A percentile compares a stretch with the other conserved stretches of the same genome.
Evolutionary conservation across 2,113 vertebrate species (phyloP).

Genomic region (Coryphaenoides rupestris): DNA sequence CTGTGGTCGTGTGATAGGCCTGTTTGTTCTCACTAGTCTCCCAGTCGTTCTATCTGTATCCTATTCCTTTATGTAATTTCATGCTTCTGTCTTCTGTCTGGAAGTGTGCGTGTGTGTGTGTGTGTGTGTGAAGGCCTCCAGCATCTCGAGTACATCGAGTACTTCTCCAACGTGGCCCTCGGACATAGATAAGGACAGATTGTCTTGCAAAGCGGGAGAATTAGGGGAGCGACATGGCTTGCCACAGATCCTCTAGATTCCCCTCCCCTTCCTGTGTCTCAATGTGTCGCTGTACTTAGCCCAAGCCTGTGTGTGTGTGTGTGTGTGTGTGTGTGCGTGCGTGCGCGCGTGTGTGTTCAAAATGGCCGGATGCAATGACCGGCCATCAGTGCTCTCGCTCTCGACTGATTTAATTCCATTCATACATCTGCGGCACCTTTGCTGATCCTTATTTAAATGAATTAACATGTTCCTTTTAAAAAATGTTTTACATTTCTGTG

Average conservation of each 20-base stretch:
- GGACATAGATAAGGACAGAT: conserved; percentile 64
- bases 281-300: no score
- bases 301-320: no score
- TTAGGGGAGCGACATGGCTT: conserved; percentile 60
- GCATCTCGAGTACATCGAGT: conserved; percentile 44
- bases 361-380: conserved; percentile 34
- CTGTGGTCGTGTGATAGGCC: conserved; percentile 76
- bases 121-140: conserved; percentile 42
- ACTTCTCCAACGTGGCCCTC: conserved; percentile 50
- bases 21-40: conserved; percentile 67
- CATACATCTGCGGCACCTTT: conserved; percentile 10
- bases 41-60: conserved; percentile 71
- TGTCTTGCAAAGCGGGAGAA: conserved; percentile 62
- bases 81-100: conserved; percentile 53
- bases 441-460: background rate
- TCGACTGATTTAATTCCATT: conserved; percentile 30
- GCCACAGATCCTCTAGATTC: conserved; percentile 14
- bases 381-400: background rate
- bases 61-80: conserved; percentile 71
- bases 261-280: conserved; percentile 11
- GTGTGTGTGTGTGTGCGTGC: no score
- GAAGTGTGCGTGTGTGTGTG: conserved; percentile 16
- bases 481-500: no score
- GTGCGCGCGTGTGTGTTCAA: conserved; percentile 39
- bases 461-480: background rate